Evolutionary conservation across 2,113 vertebrate genomes (phyloP), one percentile per base, ranked within the genome.

Genomic region (Danionella cerebrum): DNA sequence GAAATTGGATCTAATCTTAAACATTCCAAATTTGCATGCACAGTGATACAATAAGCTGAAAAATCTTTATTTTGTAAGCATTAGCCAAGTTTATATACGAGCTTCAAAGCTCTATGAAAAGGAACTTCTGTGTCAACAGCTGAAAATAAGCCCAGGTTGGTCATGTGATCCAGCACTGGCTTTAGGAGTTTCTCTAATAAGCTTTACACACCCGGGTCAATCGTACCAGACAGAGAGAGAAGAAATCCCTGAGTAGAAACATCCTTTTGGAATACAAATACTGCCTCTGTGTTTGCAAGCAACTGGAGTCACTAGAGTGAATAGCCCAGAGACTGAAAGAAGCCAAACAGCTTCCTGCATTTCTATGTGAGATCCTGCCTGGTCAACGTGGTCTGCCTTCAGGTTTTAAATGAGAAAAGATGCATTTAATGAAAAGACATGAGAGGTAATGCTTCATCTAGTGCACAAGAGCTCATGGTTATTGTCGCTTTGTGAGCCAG

Each of bases 401-500:
- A 31, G 58, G 39, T 18, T 31, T 60, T 60, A 60, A 60, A 45
- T 60, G 31, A 65, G 33, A 59, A 55, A 14, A 45, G n/a, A 75
- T 64, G 51, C 53, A 59, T 51, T 42, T 78, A 60, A 44, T 41
- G 35, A 67, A 63, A 60, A 60, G 16, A 45, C 57, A 60, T 18
- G 3, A 19, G 14, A 21, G 57, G 39, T 31, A 29, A 31, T 42
- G 36, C 21, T 16, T 35, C 5, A 2, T 7, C 14, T 27, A 18
- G 39, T 12, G 14, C 19, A 44, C 50, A 45, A 59, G 64, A 69
- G 54, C 65, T 76, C 48, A 69, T 22, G 38, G 50, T 62, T 38
- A 72, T 72, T 78, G 73, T 75, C 73, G 45, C 41, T 77, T 67
- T 19, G 53, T 50, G 59, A 45, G 42, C 58, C 57, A 60, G 57